Conservation (phyloP, 2,797 vertebrate species). For the Ctenopoma kingsleyae region DNA sequence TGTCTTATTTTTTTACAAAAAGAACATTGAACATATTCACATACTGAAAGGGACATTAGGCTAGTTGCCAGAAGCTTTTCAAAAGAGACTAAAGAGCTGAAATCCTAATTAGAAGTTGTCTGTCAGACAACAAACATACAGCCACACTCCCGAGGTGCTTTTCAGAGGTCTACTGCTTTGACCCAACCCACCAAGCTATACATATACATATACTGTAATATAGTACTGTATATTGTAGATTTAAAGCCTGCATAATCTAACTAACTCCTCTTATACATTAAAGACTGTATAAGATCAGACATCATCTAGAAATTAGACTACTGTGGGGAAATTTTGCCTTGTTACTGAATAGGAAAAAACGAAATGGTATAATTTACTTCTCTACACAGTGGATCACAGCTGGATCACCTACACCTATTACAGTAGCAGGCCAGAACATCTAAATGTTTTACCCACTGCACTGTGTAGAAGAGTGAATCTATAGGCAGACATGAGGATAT, state of each 20-base stretch:
- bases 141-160: neutral
- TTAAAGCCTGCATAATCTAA: neutral
- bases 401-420: slow-evolving; percentile 44
- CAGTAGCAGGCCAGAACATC: slow-evolving; percentile 19
- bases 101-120: slow-evolving; percentile 1
- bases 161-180: neutral
- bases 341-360: slow-evolving; percentile 12
- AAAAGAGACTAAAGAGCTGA: slow-evolving; percentile 24
- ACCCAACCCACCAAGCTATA: neutral
- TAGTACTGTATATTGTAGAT: neutral
- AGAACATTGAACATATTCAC: slow-evolving; percentile 3
- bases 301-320: slow-evolving; percentile 22
- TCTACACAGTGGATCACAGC: slow-evolving; percentile 36
- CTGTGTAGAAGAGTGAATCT: slow-evolving; percentile 23
- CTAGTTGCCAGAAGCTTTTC: slow-evolving; percentile 32
- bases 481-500: slow-evolving; percentile 10
- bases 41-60: neutral
- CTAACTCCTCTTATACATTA: neutral
- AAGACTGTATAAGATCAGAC: neutral
- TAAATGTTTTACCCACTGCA: slow-evolving; percentile 15
- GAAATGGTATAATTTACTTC: slow-evolving; percentile 24
- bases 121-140: slow-evolving; percentile 23
- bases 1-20: slow-evolving; percentile 15
- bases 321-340: slow-evolving; percentile 8
- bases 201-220: too few species aligned